These are phyloP conservation scores for Zophobas atratus DNA, from an alignment of 1,140 invertebrate species.

Conservation along the genomic window DNA sequence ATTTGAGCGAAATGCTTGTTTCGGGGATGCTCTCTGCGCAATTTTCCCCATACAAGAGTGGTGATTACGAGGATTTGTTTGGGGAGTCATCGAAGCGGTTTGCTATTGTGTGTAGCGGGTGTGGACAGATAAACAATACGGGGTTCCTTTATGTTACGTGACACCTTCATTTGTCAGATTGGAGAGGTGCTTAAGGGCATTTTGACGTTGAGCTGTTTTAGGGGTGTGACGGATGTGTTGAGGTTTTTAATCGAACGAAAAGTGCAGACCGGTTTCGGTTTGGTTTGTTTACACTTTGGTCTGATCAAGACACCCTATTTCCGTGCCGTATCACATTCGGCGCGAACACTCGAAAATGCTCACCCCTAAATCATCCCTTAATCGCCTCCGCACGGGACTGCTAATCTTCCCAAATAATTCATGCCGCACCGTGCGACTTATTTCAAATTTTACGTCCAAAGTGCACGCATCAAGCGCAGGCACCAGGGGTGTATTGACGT, in stretches of 20 bases:
- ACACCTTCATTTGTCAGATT: conserved; percentile 53
- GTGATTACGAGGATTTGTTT: conserved; percentile 30
- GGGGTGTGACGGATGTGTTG: background rate
- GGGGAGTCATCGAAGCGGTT: conserved; percentile 27
- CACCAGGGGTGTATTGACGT: no score
- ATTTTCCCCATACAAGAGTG: conserved; percentile 34
- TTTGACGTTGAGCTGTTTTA: background rate
- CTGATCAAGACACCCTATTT: no score
- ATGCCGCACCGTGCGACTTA: no score
- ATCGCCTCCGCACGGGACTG: no score
- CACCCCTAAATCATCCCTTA: no score
- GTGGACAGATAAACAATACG: conserved; percentile 51
- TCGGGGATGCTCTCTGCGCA: conserved; percentile 2
- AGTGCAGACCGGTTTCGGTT: background rate
- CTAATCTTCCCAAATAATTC: no score
- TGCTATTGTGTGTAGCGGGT: conserved; percentile 49
- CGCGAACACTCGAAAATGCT: no score
- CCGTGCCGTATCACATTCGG: no score
- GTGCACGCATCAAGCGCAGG: no score
- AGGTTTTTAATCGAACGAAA: background rate
- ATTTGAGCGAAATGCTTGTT: background rate
- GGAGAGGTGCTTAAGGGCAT: background rate
- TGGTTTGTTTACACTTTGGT: background rate
- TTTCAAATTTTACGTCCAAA: no score
- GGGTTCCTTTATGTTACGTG: conserved; percentile 47